Base-by-base conservation (phyloP, 2,888 invertebrate species). In the Tricholauxania praeusta region DNA sequence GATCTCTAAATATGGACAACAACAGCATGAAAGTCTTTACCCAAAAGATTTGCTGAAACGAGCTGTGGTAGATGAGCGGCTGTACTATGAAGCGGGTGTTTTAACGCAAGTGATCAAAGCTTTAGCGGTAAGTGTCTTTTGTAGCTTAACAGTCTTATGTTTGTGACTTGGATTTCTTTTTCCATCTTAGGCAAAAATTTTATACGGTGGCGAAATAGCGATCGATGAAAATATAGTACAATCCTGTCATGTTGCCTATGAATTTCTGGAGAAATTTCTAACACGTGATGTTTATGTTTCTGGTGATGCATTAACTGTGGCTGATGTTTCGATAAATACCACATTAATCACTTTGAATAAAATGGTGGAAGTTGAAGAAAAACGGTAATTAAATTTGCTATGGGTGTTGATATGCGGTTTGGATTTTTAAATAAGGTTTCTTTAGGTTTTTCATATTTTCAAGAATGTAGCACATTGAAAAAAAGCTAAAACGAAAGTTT, bases 41-140 rank as follows among this genome's bases (percentile, higher is more conserved):
- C 90, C 91, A 0, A 88, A 87, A 75, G 89, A 90, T 78, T 79
- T 87, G 1, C 75, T 87, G 62, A 82, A 82, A 74, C 83, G 90
- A 68, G 89, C 89, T 0, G 74, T 85, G 6, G 81, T 91, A n/a
- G 87, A 90, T 79, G 89, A 89, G 75, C 82, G 87, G 68, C 80
- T 90, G 22, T 86, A 89, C 79, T 89, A 89, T 78, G 88, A 90
- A 60, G 82, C 84, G 48, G 88, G 88, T 14, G 81, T 85, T 10
- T 80, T 90, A 3, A 89, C 88, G 76, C 80, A 86, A 14, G 77
- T 83, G 39, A 74, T 88, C 60, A 85, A 83, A 49, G 84, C 82
- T 22, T 85, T 84, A 74, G 80, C 83, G 52, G 89, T 89, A 80
- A 85, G 86, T 85, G 51, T 67, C 15, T 14, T 39, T 12, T 47